Evolutionary conservation across 2,888 invertebrate genomes (phyloP), one percentile per base, ranked within the genome.

Genomic region (Pogonocherus hispidulus): DNA sequence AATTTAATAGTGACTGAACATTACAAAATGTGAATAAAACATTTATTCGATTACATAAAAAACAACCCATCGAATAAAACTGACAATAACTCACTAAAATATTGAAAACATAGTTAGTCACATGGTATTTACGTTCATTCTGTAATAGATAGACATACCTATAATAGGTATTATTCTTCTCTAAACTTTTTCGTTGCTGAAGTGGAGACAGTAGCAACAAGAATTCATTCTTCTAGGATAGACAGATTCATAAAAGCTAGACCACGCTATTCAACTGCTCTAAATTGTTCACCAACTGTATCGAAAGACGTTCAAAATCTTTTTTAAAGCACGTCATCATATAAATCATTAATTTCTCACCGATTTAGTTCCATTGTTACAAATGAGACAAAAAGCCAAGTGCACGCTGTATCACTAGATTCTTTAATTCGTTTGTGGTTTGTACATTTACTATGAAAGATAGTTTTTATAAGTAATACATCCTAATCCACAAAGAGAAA

Each of bases 321-420:
- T 23, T 47, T 9, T 41, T 37, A 32, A 52, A 16, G 41, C 41
- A 46, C n/a, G 47, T 59, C 20, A 20, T 41, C 47, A 56, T 37
- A 47, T 49, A 49, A 49, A 55, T 49, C 47, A 64, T 55, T 64
- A 64, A 35, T 44, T 54, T 56, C 64, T 35, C 55, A 60, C 54
- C 19, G 32, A 55, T 55, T 55, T 23, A 35, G 37, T 19, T 22
- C 22, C n/a, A 37, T 55, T 41, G 20, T 41, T 37, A 41, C 4
- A 11, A 18, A 37, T 20, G 20, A 18, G 5, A 41, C 11, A 47
- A 55, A 19, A 16, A 19, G 32, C 4, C 16, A 52, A 14, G n/a
- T 20, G 16, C 37, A 18, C 18, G 20, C 19, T 22, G 35, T 22
- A 55, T 6, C 27, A 14, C 11, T 27, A 41, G 19, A 37, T 19